phyloP scores from a whole-genome alignment of 2,888 invertebrate genomes.

The Nemoura dubitans region DNA sequence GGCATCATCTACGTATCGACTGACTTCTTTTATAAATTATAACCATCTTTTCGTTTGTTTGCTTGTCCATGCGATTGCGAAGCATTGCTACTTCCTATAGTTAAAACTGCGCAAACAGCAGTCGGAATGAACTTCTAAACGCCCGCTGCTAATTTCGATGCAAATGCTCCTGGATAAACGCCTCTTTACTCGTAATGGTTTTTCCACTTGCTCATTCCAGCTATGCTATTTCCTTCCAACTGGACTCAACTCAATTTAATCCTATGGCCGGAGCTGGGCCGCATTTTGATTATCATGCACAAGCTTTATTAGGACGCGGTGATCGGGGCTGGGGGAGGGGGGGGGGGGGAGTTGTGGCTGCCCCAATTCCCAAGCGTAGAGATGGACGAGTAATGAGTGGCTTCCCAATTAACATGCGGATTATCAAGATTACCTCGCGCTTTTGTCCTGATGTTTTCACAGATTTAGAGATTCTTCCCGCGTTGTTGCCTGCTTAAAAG shows the following conservation, averaged over 20 bases:
- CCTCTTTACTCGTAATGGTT: not conserved
- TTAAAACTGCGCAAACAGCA: not conserved
- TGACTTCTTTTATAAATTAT: not conserved
- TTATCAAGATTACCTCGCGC: not conserved
- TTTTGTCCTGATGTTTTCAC: not conserved
- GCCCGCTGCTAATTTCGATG: not conserved
- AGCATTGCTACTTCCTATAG: not conserved
- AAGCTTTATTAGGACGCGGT: not conserved
- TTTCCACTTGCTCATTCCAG: not conserved
- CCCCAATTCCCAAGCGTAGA: not conserved
- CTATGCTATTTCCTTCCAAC: not conserved
- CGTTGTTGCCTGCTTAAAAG: not conserved
- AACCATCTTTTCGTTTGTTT: not conserved
- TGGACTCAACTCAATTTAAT: not conserved
- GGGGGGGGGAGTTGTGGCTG: not conserved
- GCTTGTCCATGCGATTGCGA: not conserved
- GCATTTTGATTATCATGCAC: not conserved
- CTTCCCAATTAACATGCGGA: not conserved
- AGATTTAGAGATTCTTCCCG: not conserved
- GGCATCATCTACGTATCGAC: not conserved
- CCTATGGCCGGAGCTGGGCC: not conserved
- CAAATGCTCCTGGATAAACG: not conserved
- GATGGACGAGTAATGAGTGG: not conserved
- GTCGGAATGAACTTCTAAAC: not conserved
- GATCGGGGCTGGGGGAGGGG: not conserved